Percentiles rank a stretch among this genome's conserved stretches.
These are phyloP conservation scores for Pedionomus torquatus DNA, from an alignment of 2,113 vertebrate genomes.

Conservation along the genomic window DNA sequence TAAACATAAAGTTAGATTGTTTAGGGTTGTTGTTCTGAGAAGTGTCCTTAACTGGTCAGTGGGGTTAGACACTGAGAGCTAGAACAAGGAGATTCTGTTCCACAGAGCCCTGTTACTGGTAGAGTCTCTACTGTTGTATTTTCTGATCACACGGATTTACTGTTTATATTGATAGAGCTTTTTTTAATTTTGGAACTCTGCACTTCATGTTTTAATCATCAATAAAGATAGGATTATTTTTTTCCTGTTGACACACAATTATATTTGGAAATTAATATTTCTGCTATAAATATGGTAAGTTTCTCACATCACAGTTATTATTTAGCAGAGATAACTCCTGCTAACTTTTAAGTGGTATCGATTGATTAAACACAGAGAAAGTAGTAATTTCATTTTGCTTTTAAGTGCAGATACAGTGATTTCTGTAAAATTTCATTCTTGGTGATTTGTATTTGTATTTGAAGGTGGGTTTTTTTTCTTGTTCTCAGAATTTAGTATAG, in stretches of 20 bases:
- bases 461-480: not conserved
- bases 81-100: not conserved
- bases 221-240: not conserved
- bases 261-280: not conserved
- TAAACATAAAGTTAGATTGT: not conserved
- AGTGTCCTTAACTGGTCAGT: not conserved
- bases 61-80: not conserved
- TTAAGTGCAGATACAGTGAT: not conserved
- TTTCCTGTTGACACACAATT: not conserved
- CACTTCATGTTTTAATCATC: not conserved
- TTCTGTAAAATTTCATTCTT: not conserved
- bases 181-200: not conserved
- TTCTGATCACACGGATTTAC: not conserved
- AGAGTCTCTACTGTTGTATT: not conserved
- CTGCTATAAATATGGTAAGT: not conserved
- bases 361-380: not conserved
- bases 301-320: not conserved
- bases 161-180: not conserved
- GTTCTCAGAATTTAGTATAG: not conserved
- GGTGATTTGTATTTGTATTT: not conserved
- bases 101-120: not conserved
- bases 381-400: not conserved
- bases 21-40: not conserved
- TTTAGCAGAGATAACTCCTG: not conserved
- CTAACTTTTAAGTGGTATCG: not conserved